phyloP scores from a whole-genome alignment of 2,888 invertebrate species.

The Cheilosia soror region DNA sequence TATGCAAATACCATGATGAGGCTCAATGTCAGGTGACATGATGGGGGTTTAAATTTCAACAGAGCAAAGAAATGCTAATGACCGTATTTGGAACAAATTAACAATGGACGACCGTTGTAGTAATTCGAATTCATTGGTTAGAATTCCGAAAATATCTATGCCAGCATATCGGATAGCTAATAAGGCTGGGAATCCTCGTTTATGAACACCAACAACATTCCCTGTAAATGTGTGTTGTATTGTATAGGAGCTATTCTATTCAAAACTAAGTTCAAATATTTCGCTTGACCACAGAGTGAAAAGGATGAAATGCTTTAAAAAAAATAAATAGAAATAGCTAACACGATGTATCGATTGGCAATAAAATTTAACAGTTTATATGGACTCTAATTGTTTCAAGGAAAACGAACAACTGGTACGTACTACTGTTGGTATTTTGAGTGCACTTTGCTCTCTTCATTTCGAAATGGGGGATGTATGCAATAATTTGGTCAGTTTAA shows the following conservation, averaged over 20 bases:
- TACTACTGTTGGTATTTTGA: constrained; percentile 10
- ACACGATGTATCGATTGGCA: constrained; percentile 55
- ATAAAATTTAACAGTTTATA: constrained; percentile 65
- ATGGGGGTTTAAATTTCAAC: constrained; percentile 49
- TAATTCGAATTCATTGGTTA: constrained; percentile 55
- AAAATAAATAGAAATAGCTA: background rate
- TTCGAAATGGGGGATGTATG: constrained; percentile 62
- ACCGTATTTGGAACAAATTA: constrained; percentile 37
- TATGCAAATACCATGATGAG: constrained; percentile 46
- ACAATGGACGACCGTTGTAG: constrained; percentile 33
- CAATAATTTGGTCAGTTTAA: constrained; percentile 71
- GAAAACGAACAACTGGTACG: constrained; percentile 24
- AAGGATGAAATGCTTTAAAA: background rate
- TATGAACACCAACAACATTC: constrained; percentile 37
- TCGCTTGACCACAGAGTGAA: background rate
- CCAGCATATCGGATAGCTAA: constrained; percentile 35
- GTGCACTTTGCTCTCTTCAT: constrained; percentile 61
- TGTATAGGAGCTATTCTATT: constrained; percentile 34
- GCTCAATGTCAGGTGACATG: constrained; percentile 48
- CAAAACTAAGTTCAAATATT: constrained; percentile 60
- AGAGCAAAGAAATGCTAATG: constrained; percentile 37
- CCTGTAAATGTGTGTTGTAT: constrained; percentile 36
- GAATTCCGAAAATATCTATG: constrained; percentile 2
- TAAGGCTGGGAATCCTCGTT: constrained; percentile 44
- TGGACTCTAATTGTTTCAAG: constrained; percentile 59